Base-by-base conservation (phyloP, 2,797 vertebrate genomes). In the Oreochromis grahami region DNA sequence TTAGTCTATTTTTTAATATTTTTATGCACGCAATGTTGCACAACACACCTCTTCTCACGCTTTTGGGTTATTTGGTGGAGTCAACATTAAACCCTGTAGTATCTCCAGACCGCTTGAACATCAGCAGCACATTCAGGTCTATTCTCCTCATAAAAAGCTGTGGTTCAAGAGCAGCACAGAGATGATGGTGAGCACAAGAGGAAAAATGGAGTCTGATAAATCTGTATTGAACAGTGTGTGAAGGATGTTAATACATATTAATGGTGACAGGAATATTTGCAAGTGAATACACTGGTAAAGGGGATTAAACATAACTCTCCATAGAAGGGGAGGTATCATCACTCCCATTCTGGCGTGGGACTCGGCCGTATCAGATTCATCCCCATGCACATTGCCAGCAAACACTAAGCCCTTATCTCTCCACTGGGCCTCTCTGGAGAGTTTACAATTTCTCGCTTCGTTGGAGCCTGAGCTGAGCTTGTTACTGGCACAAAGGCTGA, bases 381-480 rank as follows among this genome's bases (percentile, higher is more conserved):
- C 97, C 97, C 97, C 96, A 97, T 97, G 98, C 97, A 97, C 96
- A 97, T 97, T 97, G 98, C 95, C 88, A 93, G 96, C 97, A 98
- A 98, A 99, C 98, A 98, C 95, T 97, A 96, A 98, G 98, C 97
- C 97, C 98, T 99, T 99, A 99, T 99, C 98, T 99, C 97, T 97
- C 96, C 95, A 94, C 96, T 98, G 97, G 97, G 96, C 97, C 98
- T 98, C 98, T 97, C 96, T 96, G 97, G 97, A 98, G 97, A 98
- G 98, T 99, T 99, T 98, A 99, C 98, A 99, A 99, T 99, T 99
- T 99, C 98, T 98, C 98, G 98, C 98, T 97, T 99, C 99, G 97
- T 92, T 98, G 98, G 98, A 99, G 98, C 98, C 97, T 98, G 96
- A 97, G 97, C 96, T 96, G 96, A 97, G 97, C 97, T 98, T 99